phyloP scores from a whole-genome alignment of 2,888 invertebrate genomes.

The Acanthacorydalis orientalis region DNA sequence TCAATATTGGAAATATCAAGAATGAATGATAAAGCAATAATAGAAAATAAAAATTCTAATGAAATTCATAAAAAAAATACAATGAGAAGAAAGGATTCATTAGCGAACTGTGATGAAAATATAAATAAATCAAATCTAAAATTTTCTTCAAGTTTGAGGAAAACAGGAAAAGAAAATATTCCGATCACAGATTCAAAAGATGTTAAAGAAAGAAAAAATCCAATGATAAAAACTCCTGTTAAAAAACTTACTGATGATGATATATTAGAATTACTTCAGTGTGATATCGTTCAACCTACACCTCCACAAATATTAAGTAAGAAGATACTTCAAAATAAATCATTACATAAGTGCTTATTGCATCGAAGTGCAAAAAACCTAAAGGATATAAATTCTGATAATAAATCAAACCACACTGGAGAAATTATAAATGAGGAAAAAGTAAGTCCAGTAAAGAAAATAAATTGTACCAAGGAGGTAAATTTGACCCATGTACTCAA shows the following conservation, averaged over 20 bases:
- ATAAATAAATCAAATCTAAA: neutral
- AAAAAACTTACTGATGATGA: neutral
- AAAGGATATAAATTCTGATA: too few species aligned
- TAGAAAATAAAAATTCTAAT: too few species aligned
- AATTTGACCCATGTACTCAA: too few species aligned
- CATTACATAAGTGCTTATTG: neutral
- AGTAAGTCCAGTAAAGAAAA: too few species aligned
- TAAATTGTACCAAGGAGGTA: too few species aligned
- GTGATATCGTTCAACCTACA: neutral
- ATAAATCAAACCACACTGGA: too few species aligned
- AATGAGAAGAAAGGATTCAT: too few species aligned
- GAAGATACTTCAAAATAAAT: neutral
- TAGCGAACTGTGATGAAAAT: too few species aligned
- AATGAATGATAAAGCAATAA: too few species aligned
- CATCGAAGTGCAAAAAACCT: neutral
- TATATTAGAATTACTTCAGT: neutral
- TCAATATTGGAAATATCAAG: too few species aligned
- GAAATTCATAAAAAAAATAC: too few species aligned
- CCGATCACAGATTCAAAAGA: neutral
- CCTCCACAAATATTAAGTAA: neutral
- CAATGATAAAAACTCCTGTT: neutral
- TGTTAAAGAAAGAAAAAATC: neutral
- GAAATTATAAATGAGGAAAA: too few species aligned
- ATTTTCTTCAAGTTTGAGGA: neutral
- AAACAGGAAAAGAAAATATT: neutral